Percentiles rank a stretch among this genome's conserved stretches.
phyloP scores from a whole-genome alignment of 2,797 vertebrate species.

The Natrix natrix region DNA sequence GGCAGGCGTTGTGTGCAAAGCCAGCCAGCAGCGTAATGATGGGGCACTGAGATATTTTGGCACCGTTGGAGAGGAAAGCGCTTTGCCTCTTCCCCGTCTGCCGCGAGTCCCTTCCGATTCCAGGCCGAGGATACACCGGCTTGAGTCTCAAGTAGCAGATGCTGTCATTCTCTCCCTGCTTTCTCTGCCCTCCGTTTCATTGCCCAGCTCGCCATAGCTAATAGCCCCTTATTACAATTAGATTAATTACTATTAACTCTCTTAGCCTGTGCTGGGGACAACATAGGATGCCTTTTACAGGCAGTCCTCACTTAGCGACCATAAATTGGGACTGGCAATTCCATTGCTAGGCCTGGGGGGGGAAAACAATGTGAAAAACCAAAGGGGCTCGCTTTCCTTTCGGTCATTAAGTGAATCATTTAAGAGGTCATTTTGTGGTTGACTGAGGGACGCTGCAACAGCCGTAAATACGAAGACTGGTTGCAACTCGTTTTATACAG shows the following conservation, averaged over 20 bases:
- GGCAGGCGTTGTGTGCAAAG: not conserved
- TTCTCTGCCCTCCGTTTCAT: not conserved
- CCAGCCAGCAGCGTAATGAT: not conserved
- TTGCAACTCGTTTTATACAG: not conserved
- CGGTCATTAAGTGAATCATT: not conserved
- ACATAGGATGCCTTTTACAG: not conserved
- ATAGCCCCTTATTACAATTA: not conserved
- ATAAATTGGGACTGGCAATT: not conserved
- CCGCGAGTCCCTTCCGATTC: not conserved
- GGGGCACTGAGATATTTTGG: not conserved
- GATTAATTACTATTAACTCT: conserved; percentile 31
- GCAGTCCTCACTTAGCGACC: not conserved
- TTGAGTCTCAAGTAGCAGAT: not conserved
- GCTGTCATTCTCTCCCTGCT: not conserved
- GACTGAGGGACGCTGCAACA: not conserved
- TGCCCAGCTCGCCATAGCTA: not conserved
- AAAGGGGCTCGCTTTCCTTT: not conserved
- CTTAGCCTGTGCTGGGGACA: not conserved
- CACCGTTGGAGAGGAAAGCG: not conserved
- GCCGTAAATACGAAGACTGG: no score
- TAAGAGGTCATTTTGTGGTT: no score
- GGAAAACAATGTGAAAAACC: no score
- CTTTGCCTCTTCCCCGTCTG: not conserved
- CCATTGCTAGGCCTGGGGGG: not conserved
- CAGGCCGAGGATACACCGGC: conserved; percentile 26